phyloP scores from a whole-genome alignment of 1,140 invertebrate genomes.

The Hylaeus anthracinus region DNA sequence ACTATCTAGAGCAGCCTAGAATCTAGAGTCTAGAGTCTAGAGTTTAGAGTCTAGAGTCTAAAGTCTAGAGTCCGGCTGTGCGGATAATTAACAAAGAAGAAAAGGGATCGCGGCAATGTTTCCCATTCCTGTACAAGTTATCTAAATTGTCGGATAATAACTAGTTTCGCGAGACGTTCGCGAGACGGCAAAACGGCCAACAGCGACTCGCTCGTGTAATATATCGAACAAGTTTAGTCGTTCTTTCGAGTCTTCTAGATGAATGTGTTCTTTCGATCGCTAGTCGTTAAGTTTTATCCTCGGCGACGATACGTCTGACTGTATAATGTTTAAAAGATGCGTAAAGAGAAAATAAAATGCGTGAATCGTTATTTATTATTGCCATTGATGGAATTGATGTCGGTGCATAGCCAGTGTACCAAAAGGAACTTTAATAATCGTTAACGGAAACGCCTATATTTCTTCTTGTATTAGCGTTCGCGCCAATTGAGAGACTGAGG shows the following conservation, averaged over 20 bases:
- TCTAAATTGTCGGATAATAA: conserved; percentile 27
- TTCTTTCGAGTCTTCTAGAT: conserved; percentile 53
- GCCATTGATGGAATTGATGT: conserved; percentile 79
- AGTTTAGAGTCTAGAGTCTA: too few species aligned
- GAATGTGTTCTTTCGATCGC: conserved; percentile 57
- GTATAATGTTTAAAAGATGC: conserved; percentile 36
- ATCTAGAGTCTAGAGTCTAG: too few species aligned
- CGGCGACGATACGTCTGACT: conserved; percentile 42
- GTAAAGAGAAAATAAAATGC: neutral
- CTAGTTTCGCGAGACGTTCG: neutral
- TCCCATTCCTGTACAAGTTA: too few species aligned
- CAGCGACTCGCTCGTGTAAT: conserved; percentile 32
- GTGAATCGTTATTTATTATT: conserved; percentile 69
- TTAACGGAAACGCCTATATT: conserved; percentile 43
- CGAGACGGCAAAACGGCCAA: neutral
- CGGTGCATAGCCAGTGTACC: conserved; percentile 62
- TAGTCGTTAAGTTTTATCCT: conserved; percentile 56
- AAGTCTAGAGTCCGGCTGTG: too few species aligned
- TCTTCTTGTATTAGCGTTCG: conserved; percentile 54
- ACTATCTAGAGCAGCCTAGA: too few species aligned
- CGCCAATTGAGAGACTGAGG: conserved; percentile 36
- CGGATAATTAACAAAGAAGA: too few species aligned
- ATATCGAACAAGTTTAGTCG: conserved; percentile 46
- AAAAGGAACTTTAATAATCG: conserved; percentile 51
- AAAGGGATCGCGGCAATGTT: too few species aligned